Percentiles rank a stretch among this genome's conserved stretches.
Conservation (phyloP, 2,113 vertebrate genomes). For the Apistogramma diplotaenia region DNA sequence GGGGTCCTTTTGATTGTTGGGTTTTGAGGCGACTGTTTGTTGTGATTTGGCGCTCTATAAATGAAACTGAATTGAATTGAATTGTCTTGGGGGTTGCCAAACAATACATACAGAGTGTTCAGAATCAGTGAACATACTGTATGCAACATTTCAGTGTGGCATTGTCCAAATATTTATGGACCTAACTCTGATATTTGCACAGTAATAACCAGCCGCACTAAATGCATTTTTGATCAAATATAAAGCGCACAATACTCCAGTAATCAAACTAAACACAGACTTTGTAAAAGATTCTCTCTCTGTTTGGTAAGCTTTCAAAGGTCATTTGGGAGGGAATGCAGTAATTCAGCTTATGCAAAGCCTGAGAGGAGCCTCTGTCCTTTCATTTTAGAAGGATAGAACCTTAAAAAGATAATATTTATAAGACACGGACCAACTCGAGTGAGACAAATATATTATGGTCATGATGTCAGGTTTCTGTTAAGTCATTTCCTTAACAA, state of each 20-base stretch:
- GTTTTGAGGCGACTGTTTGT: too few species aligned
- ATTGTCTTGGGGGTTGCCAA: too few species aligned
- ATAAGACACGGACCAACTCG: background rate
- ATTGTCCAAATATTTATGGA: background rate
- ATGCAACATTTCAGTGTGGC: background rate
- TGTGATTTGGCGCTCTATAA: too few species aligned
- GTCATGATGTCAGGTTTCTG: background rate
- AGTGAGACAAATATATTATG: background rate
- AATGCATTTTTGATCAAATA: background rate
- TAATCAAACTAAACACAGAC: background rate
- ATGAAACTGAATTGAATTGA: too few species aligned
- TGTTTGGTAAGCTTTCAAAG: background rate
- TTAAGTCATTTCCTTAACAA: background rate
- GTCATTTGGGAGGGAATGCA: background rate
- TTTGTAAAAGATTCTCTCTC: background rate
- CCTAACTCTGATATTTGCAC: background rate
- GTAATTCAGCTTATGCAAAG: background rate
- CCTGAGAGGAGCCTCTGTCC: background rate
- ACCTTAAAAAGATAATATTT: background rate
- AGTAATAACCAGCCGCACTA: background rate
- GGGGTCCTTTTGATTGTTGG: too few species aligned
- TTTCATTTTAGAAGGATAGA: background rate
- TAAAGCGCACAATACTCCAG: background rate
- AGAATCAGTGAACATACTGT: background rate
- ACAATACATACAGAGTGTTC: too few species aligned